Percentiles rank a stretch among this genome's conserved stretches.
Conservation (phyloP, 2,113 vertebrate genomes). For the Nothocercus julius region DNA sequence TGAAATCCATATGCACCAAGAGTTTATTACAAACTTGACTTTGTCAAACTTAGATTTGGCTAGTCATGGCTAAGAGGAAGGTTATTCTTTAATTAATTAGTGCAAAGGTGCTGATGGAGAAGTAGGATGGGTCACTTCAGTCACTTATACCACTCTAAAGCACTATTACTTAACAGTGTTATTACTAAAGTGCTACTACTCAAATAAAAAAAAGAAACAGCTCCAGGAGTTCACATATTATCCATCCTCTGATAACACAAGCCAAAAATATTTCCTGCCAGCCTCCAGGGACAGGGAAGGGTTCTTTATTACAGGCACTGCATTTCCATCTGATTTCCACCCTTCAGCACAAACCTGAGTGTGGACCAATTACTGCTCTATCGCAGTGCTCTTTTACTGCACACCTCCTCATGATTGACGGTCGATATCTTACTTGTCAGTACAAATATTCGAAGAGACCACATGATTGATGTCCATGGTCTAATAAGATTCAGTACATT, state of each 20-base stretch:
- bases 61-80: background rate
- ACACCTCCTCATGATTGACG: background rate
- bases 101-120: background rate
- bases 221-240: background rate
- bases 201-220: background rate
- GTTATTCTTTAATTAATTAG: background rate
- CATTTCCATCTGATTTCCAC: background rate
- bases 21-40: background rate
- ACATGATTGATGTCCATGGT: constrained; percentile 15
- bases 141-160: background rate
- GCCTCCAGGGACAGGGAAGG: background rate
- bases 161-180: background rate
- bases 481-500: constrained; percentile 16
- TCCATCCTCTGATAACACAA: background rate
- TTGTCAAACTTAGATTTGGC: background rate
- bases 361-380: background rate
- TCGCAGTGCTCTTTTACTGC: background rate
- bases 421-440: constrained; percentile 33
- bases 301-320: background rate
- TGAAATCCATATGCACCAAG: background rate
- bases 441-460: constrained; percentile 50
- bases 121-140: too few species aligned
- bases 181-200: background rate
- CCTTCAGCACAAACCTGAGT: background rate
- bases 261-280: background rate